Evolutionary conservation across 2,888 invertebrate genomes (phyloP), one percentile per base, ranked within the genome.

Genomic region (Protodeltote pygarga): DNA sequence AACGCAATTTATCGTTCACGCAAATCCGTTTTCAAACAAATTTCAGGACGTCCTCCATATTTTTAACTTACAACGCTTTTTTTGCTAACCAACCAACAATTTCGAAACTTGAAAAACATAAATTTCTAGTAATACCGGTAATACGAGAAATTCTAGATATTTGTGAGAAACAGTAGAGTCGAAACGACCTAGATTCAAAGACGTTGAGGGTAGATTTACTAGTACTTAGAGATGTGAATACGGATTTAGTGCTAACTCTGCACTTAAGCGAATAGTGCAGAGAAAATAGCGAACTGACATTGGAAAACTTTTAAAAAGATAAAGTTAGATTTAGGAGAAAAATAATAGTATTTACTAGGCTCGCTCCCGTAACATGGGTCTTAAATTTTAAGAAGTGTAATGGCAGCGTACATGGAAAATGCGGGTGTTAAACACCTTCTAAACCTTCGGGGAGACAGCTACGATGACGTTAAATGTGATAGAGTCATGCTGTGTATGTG

Each of bases 201-300:
- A 34, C 52, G 35, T 8, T 25, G 45, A 57, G 48, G 37, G 44
- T 39, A 64, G 59, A 65, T 54, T 54, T 58, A 55, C 55, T 34
- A 45, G 53, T 58, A 49, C 52, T 64, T 63, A 51, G 41, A 29
- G 31, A 48, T 38, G 48, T 62, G 45, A 53, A 63, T 58, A 58
- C 38, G 67, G 59, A 58, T 63, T 63, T 53, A 58, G 59, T 59
- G 58, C 31, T 40, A 33, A 21, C 27, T 38, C 27, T 13, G 47
- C n/a, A 54, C 20, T 28, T n/a, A 32, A 39, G 55, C 45, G 39
- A 42, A 19, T 29, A n/a, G 35, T 42, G 25, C 6, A 20, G 35
- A 29, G 20, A 44, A 33, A 33, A 29, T 13, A 35, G 38, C 24
- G 38, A 11, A 37, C 25, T 25, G 37, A 38, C 38, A 34, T 47